Evolutionary conservation across 2,888 invertebrate genomes (phyloP).

Genomic region (Drosophila dives): DNA sequence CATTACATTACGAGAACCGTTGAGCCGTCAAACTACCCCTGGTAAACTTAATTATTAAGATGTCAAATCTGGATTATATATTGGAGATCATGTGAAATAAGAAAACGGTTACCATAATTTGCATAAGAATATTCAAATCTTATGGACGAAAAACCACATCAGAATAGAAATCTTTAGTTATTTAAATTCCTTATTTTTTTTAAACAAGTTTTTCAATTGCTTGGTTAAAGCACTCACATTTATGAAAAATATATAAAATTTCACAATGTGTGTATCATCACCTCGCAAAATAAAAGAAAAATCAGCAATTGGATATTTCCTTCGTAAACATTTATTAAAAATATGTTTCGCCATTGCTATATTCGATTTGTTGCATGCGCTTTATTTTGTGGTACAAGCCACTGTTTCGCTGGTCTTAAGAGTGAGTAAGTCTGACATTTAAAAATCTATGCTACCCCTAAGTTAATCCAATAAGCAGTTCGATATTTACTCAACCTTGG

Average conservation of each 20-base stretch:
- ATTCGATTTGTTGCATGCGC: slow-evolving; percentile 59
- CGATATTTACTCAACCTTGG: slow-evolving; percentile 47
- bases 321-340: slow-evolving; percentile 37
- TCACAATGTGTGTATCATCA: slow-evolving; percentile 13
- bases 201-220: slow-evolving; percentile 30
- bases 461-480: slow-evolving; percentile 24
- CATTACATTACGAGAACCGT: slow-evolving; percentile 4
- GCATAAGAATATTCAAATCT: background rate
- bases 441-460: background rate
- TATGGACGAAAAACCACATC: background rate
- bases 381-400: slow-evolving; percentile 60
- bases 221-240: slow-evolving; percentile 44
- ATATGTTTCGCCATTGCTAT: slow-evolving; percentile 56
- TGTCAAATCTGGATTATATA: background rate
- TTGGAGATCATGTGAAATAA: background rate
- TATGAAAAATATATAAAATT: slow-evolving; percentile 6
- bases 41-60: background rate
- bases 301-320: background rate
- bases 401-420: slow-evolving; percentile 41
- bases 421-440: slow-evolving; percentile 40
- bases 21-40: too few species aligned
- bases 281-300: background rate
- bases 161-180: background rate
- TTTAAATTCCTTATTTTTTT: background rate
- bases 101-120: background rate